Evolutionary conservation across 2,888 invertebrate species (phyloP).

Genomic region (Halictus quadricinctus): DNA sequence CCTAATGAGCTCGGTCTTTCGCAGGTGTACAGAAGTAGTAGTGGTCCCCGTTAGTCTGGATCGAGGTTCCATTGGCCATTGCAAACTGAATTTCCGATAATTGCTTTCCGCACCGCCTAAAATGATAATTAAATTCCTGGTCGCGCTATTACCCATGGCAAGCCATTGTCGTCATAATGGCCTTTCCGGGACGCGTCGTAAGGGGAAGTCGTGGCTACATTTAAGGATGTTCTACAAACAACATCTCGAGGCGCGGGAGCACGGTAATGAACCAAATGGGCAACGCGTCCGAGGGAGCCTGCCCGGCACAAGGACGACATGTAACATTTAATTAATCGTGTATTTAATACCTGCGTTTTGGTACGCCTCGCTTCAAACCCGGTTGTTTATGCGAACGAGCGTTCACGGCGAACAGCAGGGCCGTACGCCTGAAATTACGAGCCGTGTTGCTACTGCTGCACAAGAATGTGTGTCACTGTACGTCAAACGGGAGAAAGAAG

Average conservation of each 20-base stretch:
- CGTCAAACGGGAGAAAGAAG: constrained; percentile 8
- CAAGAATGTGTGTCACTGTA: neutral
- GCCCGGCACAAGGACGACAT: neutral
- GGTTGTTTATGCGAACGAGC: constrained; percentile 11
- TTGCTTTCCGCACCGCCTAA: constrained; percentile 79
- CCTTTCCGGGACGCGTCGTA: constrained; percentile 42
- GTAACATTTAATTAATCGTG: constrained; percentile 52
- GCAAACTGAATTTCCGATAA: constrained; percentile 81
- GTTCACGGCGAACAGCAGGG: constrained; percentile 24
- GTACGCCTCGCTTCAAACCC: constrained; percentile 9
- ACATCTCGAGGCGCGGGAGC: constrained; percentile 4
- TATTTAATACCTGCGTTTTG: constrained; percentile 30
- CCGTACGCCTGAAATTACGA: constrained; percentile 11
- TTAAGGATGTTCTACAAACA: constrained; percentile 59
- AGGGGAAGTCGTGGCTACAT: constrained; percentile 53
- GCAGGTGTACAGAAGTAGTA: constrained; percentile 27
- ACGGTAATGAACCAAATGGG: constrained; percentile 36
- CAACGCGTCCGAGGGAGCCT: neutral
- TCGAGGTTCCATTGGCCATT: constrained; percentile 73
- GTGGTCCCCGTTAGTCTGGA: constrained; percentile 44
- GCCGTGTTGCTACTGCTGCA: neutral
- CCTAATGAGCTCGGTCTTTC: constrained; percentile 64
- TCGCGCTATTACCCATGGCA: constrained; percentile 64
- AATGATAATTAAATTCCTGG: constrained; percentile 81
- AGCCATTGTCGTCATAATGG: constrained; percentile 64